Conservation (phyloP, 2,797 vertebrate species). For the Ctenosaura bakeri region DNA sequence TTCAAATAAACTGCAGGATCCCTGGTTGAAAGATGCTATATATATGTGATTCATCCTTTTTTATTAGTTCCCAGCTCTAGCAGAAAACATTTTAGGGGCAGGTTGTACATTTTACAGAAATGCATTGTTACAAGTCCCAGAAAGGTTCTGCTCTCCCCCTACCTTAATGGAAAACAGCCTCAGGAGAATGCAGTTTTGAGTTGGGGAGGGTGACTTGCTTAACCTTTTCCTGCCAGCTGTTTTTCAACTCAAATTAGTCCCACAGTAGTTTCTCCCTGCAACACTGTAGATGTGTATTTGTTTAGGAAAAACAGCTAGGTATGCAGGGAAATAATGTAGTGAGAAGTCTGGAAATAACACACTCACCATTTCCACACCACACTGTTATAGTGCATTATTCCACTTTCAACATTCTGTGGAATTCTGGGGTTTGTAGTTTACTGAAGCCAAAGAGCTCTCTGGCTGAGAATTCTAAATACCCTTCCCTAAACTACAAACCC, state of each 20-base stretch:
- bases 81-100: not conserved
- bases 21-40: not conserved
- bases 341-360: too few relatives aligned
- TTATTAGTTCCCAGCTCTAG: conserved; percentile 12
- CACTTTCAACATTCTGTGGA: too few relatives aligned
- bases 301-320: not conserved
- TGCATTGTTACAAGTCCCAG: not conserved
- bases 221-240: not conserved
- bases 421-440: too few relatives aligned
- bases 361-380: too few relatives aligned
- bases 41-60: conserved; percentile 12
- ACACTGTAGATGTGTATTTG: not conserved
- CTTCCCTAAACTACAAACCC: too few relatives aligned
- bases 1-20: not conserved
- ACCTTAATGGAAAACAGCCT: not conserved
- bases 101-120: conserved; percentile 12
- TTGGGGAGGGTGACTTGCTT: not conserved
- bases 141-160: not conserved
- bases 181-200: not conserved
- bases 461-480: too few relatives aligned
- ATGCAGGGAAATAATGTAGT: not conserved
- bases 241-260: not conserved
- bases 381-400: too few relatives aligned
- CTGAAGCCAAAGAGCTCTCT: too few relatives aligned
- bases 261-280: not conserved